Evolutionary conservation across 2,113 vertebrate genomes (phyloP).

Genomic region (Lophius piscatorius): DNA sequence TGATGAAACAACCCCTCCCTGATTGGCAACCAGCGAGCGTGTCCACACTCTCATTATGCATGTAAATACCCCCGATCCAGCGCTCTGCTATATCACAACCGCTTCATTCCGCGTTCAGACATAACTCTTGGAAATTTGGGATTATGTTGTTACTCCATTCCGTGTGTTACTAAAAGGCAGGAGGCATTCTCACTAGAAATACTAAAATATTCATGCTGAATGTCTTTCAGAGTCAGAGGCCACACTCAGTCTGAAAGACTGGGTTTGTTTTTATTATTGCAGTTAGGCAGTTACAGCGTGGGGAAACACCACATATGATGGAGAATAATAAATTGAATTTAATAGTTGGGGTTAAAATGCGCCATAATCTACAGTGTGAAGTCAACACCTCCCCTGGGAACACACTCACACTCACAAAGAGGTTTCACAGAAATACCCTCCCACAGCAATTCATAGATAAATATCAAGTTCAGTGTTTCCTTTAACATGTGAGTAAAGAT

Average conservation of each 20-base stretch:
- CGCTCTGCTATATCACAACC: conserved; percentile 17
- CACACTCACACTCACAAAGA: conserved; percentile 1
- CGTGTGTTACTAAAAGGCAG: conserved; percentile 55
- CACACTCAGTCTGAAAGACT: conserved; percentile 40
- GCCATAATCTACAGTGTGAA: conserved; percentile 19
- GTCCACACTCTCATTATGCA: conserved; percentile 68
- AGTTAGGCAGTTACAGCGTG: conserved; percentile 24
- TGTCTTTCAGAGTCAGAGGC: conserved; percentile 39
- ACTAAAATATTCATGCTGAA: conserved; percentile 59
- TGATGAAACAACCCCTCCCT: conserved; percentile 44
- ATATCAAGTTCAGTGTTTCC: neutral
- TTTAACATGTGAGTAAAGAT: neutral
- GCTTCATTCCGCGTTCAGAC: conserved; percentile 28
- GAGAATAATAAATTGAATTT: conserved; percentile 29
- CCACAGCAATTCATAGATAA: neutral
- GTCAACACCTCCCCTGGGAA: conserved; percentile 25
- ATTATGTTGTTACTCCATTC: conserved; percentile 29
- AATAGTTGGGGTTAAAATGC: conserved; percentile 25
- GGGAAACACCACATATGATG: conserved; percentile 18
- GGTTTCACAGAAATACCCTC: neutral
- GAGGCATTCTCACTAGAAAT: conserved; percentile 45
- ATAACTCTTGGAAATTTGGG: conserved; percentile 27
- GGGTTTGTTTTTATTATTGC: conserved; percentile 36
- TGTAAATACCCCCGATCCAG: conserved; percentile 56
- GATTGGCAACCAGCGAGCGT: conserved; percentile 61